Conservation (phyloP, 2,888 invertebrate species). For the Malthinus seriepunctatus region DNA sequence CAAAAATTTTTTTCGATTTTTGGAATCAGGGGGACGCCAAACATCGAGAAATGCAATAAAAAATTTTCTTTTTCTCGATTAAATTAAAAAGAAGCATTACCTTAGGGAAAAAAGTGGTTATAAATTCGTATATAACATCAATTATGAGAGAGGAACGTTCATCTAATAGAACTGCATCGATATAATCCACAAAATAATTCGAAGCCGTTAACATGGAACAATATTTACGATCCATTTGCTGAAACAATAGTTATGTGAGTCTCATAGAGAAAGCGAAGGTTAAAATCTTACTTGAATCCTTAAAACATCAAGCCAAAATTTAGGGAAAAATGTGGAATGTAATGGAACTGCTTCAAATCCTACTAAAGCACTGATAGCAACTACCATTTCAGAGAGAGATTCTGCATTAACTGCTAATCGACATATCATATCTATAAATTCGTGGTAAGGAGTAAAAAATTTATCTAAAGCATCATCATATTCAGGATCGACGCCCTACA, state of each 20-base stretch:
- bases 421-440: conserved; percentile 84
- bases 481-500: conserved; percentile 71
- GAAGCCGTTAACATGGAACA: conserved; percentile 81
- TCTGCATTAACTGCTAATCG: conserved; percentile 88
- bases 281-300: conserved; percentile 61
- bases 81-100: conserved; percentile 55
- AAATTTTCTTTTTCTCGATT: no score
- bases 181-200: conserved; percentile 84
- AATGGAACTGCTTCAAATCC: conserved; percentile 90
- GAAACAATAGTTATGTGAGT: conserved; percentile 13
- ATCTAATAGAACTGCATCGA: conserved; percentile 86
- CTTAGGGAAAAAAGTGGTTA: conserved; percentile 89
- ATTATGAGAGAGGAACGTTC: conserved; percentile 85
- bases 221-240: conserved; percentile 80
- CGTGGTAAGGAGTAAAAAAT: conserved; percentile 87
- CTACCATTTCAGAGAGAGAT: conserved; percentile 82
- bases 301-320: conserved; percentile 89
- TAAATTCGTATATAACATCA: conserved; percentile 82
- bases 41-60: no score
- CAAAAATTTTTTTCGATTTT: no score
- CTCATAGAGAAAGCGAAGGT: not conserved
- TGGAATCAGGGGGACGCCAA: no score
- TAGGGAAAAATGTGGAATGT: conserved; percentile 86
- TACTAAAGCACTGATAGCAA: conserved; percentile 85
- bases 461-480: conserved; percentile 76